These are phyloP conservation scores for Phenganax stokvisi DNA, from an alignment of 92 coral and sea anemone genomes.

Conservation along the genomic window DNA sequence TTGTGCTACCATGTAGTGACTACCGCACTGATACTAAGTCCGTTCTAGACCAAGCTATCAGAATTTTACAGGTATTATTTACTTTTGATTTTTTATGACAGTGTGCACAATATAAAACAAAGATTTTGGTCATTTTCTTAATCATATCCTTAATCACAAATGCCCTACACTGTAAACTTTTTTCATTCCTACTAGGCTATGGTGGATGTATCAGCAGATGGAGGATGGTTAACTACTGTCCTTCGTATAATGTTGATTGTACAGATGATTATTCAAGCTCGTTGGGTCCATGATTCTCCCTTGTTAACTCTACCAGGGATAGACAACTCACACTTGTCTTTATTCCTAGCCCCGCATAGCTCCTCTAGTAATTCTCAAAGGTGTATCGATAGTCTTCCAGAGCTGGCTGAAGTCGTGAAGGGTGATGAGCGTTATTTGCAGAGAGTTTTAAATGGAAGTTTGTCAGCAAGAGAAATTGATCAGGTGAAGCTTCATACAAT, in stretches of 20 bases:
- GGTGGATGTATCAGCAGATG: conserved; percentile 94
- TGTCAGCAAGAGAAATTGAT: conserved; percentile 61
- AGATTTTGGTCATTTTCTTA: no score
- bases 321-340: conserved; percentile 56
- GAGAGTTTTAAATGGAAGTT: conserved; percentile 56
- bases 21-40: conserved; percentile 89
- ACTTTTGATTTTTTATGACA: not conserved
- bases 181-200: conserved; percentile 60
- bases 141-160: no score
- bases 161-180: no score
- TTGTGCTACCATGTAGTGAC: conserved; percentile 85
- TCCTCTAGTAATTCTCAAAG: conserved; percentile 34
- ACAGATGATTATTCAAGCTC: conserved; percentile 93
- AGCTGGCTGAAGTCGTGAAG: conserved; percentile 63
- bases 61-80: conserved; percentile 75
- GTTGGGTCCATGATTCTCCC: conserved; percentile 92
- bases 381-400: conserved; percentile 75
- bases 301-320: conserved; percentile 79
- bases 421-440: conserved; percentile 53
- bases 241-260: conserved; percentile 81
- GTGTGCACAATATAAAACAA: no score
- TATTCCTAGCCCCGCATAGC: conserved; percentile 53
- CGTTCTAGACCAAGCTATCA: conserved; percentile 83
- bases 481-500: conserved; percentile 42
- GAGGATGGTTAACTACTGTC: conserved; percentile 88